Evolutionary conservation across 2,888 invertebrate species (phyloP), one percentile per base, ranked within the genome.

Genomic region (Colostygia pectinataria): DNA sequence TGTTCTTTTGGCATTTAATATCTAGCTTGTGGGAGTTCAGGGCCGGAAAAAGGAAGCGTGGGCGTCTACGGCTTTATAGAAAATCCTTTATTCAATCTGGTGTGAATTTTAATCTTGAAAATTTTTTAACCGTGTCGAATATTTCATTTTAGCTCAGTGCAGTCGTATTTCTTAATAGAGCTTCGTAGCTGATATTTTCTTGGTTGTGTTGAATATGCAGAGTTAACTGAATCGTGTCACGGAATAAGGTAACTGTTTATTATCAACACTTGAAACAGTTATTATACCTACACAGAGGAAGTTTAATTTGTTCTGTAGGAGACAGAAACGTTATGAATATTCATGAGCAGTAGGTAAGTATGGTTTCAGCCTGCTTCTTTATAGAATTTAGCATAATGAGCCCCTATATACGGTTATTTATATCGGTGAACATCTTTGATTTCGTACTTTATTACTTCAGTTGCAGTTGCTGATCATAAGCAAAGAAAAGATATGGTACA

Each of bases 1-100:
- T 42, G 67, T 66, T 68, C 68, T 71, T 74, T 71, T 72, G 71
- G 62, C 67, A 71, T 72, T 73, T 66, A 68, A 71, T 72, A 66
- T 66, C 46, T 61, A 65, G 62, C 63, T 56, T 63, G 73, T 74
- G 71, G 72, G 72, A 64, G 72, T 68, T 65, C 53, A 61, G 42
- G 45, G 55, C 38, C 54, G 58, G 57, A 48, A 28, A 62, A 61
- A 58, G 59, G 53, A 56, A 57, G 65, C 48, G 77, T 78, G 66
- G 77, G 77, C 56, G 71, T 64, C 58, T 68, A 73, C 63, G 65
- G 68, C 71, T 67, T 70, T 65, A 63, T 64, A 61, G 56, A 50
- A 47, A 45, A 63, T 66, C 60, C 63, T 64, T 53, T 65, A 67
- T 63, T 47, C 46, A 44, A 63, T 65, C 57, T 57, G 54, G 63